Evolutionary conservation across 2,797 vertebrate genomes (phyloP), one percentile per base, ranked within the genome.

Genomic region (Columba guinea): DNA sequence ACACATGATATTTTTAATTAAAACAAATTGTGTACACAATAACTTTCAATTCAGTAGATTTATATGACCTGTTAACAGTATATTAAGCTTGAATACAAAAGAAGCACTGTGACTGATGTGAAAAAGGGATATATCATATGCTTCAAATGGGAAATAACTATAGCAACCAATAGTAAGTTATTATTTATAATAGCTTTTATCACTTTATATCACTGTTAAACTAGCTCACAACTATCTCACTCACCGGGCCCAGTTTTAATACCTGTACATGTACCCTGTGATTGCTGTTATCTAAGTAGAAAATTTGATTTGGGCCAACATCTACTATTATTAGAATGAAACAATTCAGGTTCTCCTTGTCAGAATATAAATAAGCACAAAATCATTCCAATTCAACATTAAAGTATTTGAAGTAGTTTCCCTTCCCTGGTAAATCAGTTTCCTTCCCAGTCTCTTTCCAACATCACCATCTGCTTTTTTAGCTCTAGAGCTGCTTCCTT

Each of bases 31-130:
- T 82, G 83, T 59, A 68, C 91, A 94, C 34, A 86, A 2, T 92
- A 90, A 59, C 73, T 91, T 93, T 89, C 92, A 81, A 96, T 95
- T 92, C 77, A 58, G 90, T 87, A 63, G 56, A 97, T 96, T 96
- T 97, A 82, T 94, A 94, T 93, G 94, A 89, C 90, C 93, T 84
- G 81, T 80, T 90, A 95, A 88, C 73, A 81, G 51, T 44, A 65
- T 56, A 76, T 85, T 93, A 94, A 96, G 84, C 70, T 53, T 56
- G 65, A 89, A 87, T 84, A 59, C 87, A 94, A 89, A 95, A 96
- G 74, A n/a, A 95, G 83, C 27, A 62, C 39, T 82, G n/a, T 32
- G 39, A 82, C 35, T 58, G 28, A 82, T 74, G 41, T 5, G 5
- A 69, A 67, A 78, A 89, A 62, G 18, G 20, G 24, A 79, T 70